A percentile compares a stretch with the other conserved stretches of the same genome.
These are phyloP conservation scores for Apostichopus leukothele DNA, from an alignment of 53 echinoderm and acorn worm species.

Conservation along the genomic window DNA sequence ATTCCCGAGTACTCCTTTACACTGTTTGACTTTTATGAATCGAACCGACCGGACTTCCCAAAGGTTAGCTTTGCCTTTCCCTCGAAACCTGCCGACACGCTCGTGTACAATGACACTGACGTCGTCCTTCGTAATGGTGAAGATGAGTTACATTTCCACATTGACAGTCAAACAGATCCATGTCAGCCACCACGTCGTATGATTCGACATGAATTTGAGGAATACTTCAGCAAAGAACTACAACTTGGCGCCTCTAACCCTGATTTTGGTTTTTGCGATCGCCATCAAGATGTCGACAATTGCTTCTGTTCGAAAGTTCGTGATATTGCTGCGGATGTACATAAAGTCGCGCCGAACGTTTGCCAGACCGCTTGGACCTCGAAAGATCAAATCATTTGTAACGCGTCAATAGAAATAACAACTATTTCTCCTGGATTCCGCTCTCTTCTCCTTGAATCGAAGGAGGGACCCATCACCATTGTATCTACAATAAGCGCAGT, in stretches of 20 bases:
- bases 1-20: not conserved
- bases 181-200: not conserved
- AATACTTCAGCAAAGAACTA: not conserved
- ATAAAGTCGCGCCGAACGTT: not conserved
- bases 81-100: not conserved
- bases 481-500: not conserved
- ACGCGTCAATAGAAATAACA: not conserved
- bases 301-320: not conserved
- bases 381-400: not conserved
- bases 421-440: not conserved
- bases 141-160: not conserved
- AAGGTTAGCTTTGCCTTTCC: not conserved
- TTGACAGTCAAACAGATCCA: not conserved
- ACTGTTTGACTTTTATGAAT: not conserved
- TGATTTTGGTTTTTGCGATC: not conserved
- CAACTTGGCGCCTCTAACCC: not conserved
- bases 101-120: not conserved
- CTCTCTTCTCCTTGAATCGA: not conserved
- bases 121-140: not conserved
- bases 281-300: not conserved
- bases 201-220: not conserved
- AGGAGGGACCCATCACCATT: not conserved
- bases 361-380: not conserved
- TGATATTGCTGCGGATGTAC: not conserved
- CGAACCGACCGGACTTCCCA: not conserved